Base-by-base conservation (phyloP, 2,797 vertebrate species). In the Amblyraja radiata region DNA sequence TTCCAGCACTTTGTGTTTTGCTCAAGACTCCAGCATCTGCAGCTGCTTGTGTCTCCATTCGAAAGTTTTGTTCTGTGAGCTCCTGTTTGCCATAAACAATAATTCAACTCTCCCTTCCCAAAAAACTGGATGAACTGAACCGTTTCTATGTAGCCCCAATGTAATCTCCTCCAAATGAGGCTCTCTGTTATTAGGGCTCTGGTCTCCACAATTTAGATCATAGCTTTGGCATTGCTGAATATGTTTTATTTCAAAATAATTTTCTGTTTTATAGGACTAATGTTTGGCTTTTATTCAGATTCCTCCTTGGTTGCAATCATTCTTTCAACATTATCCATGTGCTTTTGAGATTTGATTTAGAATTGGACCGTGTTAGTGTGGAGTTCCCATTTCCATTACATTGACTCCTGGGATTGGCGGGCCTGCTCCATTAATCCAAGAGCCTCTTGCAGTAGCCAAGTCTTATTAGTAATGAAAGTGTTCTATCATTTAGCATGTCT, bases 341-440 rank as follows among this genome's bases (percentile, higher is more conserved):
- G 21, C 61, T 88, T 65, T 68, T 88, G n/a, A 88, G 84, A 88
- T 88, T 88, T 88, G n/a, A 88, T 88, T 88, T 65, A 7, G 18
- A 36, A n/a, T 65, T 68, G n/a, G 14, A 21, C 13, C 16, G n/a
- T 1, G 7, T 88, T 88, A 21, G 32, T 23, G n/a, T 68, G 84
- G 61, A 88, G 36, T 88, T 88, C 61, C n/a, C 9, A 65, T 68
- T 68, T 36, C n/a, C 5, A 88, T 63, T 86, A 32, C 25, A 32
- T 88, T 88, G 61, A 8, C 7, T 36, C 84, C 13, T 88, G 63
- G n/a, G 61, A 32, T 88, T 68, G 11, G 2, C 6, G 84, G 65
- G 36, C 18, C 28, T 36, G 23, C 84, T 16, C 6, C 58, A 86
- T 65, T 65, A 16, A 86, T 13, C 28, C 10, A 32, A n/a, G 77